Conservation (phyloP, 2,113 vertebrate genomes). For the Misgurnus anguillicaudatus region DNA sequence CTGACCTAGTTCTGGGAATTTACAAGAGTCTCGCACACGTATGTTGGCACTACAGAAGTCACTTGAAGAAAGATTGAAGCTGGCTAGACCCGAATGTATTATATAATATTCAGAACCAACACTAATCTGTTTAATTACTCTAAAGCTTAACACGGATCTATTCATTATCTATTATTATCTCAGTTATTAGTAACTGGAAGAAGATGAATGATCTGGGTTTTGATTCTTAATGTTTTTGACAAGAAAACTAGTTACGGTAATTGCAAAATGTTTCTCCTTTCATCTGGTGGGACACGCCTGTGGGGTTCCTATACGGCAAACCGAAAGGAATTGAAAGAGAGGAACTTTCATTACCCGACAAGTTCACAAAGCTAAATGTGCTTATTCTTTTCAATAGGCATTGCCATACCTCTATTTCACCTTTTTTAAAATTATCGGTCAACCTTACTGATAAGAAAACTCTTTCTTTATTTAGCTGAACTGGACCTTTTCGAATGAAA, state of each 20-base stretch:
- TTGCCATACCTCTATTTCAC: neutral
- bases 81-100: neutral
- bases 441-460: neutral
- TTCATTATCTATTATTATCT: constrained; percentile 21
- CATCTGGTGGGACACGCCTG: neutral
- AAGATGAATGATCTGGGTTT: constrained; percentile 17
- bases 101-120: constrained; percentile 10
- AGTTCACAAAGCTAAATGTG: neutral
- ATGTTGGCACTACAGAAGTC: constrained; percentile 10
- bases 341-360: neutral
- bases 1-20: constrained; percentile 29
- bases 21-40: neutral
- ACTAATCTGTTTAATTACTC: constrained; percentile 30
- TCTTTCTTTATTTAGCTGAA: neutral
- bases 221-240: constrained; percentile 19
- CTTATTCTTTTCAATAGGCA: constrained; percentile 4
- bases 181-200: constrained; percentile 34
- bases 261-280: constrained; percentile 5
- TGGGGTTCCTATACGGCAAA: neutral
- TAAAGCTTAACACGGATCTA: constrained; percentile 9
- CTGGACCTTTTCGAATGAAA: neutral
- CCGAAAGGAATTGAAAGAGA: neutral
- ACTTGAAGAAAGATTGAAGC: neutral
- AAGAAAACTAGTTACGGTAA: constrained; percentile 21
- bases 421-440: neutral